Conservation (phyloP, 2,797 vertebrate species). For the Sebastiscus albofasciatus region DNA sequence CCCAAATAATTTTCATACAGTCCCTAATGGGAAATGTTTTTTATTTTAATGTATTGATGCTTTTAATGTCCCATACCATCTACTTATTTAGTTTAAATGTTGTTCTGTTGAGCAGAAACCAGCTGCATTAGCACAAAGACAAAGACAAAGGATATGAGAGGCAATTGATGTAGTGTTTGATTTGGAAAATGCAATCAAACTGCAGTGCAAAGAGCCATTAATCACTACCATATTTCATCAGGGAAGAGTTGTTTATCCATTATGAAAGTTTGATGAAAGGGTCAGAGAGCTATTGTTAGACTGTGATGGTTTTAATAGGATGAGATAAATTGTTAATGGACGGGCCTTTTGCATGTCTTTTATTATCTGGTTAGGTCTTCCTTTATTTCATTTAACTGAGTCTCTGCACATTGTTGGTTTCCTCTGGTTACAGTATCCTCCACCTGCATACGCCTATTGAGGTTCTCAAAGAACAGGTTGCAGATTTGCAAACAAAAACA, state of each 20-base stretch:
- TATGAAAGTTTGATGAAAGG: neutral
- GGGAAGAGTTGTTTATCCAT: neutral
- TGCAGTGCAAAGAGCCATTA: neutral
- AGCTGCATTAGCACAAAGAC: neutral
- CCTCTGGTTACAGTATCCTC: conserved; percentile 5
- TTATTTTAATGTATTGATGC: neutral
- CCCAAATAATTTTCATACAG: neutral
- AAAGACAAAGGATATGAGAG: neutral
- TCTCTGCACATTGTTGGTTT: neutral
- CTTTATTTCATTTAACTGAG: neutral
- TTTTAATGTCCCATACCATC: neutral
- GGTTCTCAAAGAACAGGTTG: neutral
- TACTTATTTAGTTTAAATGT: neutral
- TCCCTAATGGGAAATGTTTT: neutral
- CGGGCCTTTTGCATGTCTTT: neutral
- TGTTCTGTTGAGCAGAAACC: neutral
- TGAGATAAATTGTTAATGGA: neutral
- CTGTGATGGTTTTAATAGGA: neutral
- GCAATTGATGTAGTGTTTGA: neutral
- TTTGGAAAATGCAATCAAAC: neutral
- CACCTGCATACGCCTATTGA: neutral
- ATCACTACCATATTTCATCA: neutral
- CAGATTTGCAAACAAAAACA: neutral
- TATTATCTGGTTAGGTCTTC: neutral
- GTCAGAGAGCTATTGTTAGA: neutral